Percentiles rank a stretch among this genome's conserved stretches.
These are phyloP conservation scores for Diaphora mendica DNA, from an alignment of 2,888 invertebrate species.

Conservation along the genomic window DNA sequence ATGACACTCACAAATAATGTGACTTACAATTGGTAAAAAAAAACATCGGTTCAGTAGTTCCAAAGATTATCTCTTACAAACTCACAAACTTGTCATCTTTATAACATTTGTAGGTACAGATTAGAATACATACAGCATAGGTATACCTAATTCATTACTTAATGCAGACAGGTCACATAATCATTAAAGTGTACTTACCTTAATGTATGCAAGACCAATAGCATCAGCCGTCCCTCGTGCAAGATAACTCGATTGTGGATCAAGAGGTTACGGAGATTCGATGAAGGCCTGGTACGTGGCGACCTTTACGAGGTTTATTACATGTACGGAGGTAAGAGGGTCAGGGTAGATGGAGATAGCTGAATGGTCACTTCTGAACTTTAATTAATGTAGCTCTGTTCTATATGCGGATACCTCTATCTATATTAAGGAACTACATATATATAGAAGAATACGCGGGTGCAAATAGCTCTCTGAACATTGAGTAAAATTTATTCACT, in stretches of 20 bases:
- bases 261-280: conserved; percentile 35
- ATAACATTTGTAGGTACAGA: too few species aligned
- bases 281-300: not conserved
- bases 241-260: conserved; percentile 43
- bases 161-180: not conserved
- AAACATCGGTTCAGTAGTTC: too few species aligned
- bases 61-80: too few species aligned
- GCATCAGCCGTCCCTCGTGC: conserved; percentile 38
- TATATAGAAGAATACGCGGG: too few species aligned
- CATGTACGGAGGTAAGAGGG: not conserved
- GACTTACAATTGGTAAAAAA: too few species aligned
- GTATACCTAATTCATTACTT: not conserved
- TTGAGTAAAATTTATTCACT: not conserved
- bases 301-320: not conserved
- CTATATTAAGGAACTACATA: too few species aligned
- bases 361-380: not conserved
- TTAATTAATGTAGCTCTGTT: not conserved
- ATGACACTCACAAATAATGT: too few species aligned
- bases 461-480: not conserved
- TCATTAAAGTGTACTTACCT: conserved; percentile 5
- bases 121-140: too few species aligned
- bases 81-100: too few species aligned
- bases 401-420: too few species aligned
- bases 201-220: conserved; percentile 44
- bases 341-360: not conserved